These are phyloP conservation scores for Chaetura pelagica DNA, from an alignment of 2,113 vertebrate species.

Conservation along the genomic window DNA sequence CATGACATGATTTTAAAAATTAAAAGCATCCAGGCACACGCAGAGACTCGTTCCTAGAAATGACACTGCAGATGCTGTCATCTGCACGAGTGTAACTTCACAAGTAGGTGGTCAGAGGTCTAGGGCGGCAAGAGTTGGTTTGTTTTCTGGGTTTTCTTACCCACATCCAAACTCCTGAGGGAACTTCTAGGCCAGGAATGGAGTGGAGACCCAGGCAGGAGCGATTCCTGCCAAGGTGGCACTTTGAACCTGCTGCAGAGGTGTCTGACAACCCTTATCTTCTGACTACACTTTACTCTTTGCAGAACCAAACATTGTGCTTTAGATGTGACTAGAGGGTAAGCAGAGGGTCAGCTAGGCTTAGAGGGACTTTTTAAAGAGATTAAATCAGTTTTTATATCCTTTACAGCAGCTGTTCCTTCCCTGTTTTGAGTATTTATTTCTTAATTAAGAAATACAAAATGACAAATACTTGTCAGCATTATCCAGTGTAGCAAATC, in stretches of 20 bases:
- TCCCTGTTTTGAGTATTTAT: not conserved
- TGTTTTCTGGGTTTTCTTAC: not conserved
- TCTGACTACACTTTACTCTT: not conserved
- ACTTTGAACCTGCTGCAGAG: not conserved
- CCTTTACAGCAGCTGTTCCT: not conserved
- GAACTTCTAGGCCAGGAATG: not conserved
- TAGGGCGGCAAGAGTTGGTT: accelerated
- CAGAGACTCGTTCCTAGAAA: not conserved
- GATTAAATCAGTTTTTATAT: not conserved
- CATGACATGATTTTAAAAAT: not conserved
- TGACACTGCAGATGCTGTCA: not conserved
- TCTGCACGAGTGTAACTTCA: not conserved
- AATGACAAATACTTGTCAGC: not conserved
- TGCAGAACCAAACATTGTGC: not conserved
- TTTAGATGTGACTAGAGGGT: not conserved
- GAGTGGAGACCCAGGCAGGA: not conserved
- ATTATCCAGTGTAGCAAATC: not conserved
- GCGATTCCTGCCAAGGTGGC: not conserved
- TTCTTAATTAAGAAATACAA: not conserved
- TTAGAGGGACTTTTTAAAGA: not conserved
- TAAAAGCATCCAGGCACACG: not conserved
- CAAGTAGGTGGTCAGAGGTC: not conserved
- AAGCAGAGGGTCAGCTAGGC: not conserved
- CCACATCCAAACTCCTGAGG: not conserved
- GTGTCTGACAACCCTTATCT: not conserved